A percentile compares a stretch with the other conserved stretches of the same genome.
phyloP scores from a whole-genome alignment of 2,888 invertebrate genomes.

The Caradrina kadenii region DNA sequence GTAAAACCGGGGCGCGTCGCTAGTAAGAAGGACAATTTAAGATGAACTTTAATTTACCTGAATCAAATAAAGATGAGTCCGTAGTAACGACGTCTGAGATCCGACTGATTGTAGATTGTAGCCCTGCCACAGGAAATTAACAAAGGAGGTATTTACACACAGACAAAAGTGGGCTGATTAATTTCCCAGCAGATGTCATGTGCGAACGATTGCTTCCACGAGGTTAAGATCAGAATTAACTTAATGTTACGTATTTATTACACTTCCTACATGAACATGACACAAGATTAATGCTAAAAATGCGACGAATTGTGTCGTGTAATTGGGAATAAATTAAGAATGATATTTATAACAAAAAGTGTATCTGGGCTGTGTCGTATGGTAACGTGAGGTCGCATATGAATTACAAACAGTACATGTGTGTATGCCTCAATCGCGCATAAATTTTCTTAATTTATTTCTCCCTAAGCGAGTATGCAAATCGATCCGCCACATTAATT shows the following conservation, averaged over 20 bases:
- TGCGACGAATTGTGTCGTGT: constrained; percentile 6
- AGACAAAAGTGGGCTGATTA: constrained; percentile 33
- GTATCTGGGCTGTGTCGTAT: constrained; percentile 17
- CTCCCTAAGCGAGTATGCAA: constrained; percentile 55
- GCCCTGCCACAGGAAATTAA: constrained; percentile 27
- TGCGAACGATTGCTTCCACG: constrained; percentile 25
- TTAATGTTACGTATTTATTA: constrained; percentile 8
- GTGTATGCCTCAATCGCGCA: constrained; percentile 39
- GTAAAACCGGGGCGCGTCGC: too few species aligned
- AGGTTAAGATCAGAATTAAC: constrained; percentile 2
- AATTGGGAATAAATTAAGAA: constrained; percentile 28
- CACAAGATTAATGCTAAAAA: background rate
- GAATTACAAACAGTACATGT: constrained; percentile 37
- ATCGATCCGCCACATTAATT: constrained; percentile 52
- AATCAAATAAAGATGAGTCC: constrained; percentile 10
- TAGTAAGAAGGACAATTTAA: background rate
- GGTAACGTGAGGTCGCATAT: constrained; percentile 16
- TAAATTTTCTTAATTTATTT: constrained; percentile 56
- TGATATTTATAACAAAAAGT: constrained; percentile 21
- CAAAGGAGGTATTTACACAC: constrained; percentile 24
- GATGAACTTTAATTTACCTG: constrained; percentile 1
- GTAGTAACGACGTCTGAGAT: background rate
- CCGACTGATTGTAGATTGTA: constrained; percentile 20
- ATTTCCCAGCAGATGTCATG: constrained; percentile 33
- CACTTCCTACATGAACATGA: constrained; percentile 10